Evolutionary conservation across 2,888 invertebrate genomes (phyloP).

Genomic region (Andrena hattorfiana): DNA sequence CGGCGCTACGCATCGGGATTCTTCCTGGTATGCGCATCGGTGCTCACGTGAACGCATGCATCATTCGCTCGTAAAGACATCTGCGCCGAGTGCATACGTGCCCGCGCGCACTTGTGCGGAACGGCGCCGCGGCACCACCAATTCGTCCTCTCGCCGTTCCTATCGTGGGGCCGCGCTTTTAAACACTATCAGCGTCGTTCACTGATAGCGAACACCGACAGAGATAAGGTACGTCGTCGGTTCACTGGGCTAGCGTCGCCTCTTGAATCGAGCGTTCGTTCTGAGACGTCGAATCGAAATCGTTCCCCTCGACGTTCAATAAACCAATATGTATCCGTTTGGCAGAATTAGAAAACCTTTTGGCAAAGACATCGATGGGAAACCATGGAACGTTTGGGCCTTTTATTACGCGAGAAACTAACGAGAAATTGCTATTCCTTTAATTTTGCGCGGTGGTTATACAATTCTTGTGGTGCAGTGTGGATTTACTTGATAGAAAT

Average conservation of each 20-base stretch:
- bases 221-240: constrained; percentile 32
- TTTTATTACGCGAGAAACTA: too few species aligned
- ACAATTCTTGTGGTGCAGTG: too few species aligned
- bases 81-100: constrained; percentile 30
- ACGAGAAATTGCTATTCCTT: too few species aligned
- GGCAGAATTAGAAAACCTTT: too few species aligned
- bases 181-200: constrained; percentile 39
- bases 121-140: constrained; percentile 30
- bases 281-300: constrained; percentile 15
- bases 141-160: constrained; percentile 52
- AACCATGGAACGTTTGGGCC: too few species aligned
- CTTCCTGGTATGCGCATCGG: constrained; percentile 73
- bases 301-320: background rate
- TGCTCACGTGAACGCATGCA: constrained; percentile 70
- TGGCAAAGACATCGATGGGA: too few species aligned
- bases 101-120: constrained; percentile 35
- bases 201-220: constrained; percentile 33
- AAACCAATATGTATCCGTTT: background rate
- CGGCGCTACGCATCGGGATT: constrained; percentile 67
- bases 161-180: constrained; percentile 42
- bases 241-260: background rate
- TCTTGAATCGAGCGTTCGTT: constrained; percentile 17
- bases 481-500: too few species aligned
- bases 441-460: too few species aligned
- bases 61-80: constrained; percentile 70